phyloP scores from a whole-genome alignment of 2,797 vertebrate species.

The Halcyon smyrnensis region DNA sequence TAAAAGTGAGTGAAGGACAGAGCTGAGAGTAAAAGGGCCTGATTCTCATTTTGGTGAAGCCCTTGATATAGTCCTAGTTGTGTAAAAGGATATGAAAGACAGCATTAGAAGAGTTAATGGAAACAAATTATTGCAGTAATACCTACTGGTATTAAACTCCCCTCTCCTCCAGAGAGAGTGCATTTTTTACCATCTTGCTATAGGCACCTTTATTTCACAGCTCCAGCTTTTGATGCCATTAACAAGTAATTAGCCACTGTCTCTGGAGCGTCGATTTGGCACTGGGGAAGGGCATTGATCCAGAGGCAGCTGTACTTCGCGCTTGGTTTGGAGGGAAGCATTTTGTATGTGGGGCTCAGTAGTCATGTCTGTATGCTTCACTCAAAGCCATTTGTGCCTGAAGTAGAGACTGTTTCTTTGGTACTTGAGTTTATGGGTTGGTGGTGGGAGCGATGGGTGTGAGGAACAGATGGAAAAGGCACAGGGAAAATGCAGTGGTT shows the following conservation, averaged over 20 bases:
- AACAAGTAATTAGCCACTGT: not conserved
- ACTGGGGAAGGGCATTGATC: not conserved
- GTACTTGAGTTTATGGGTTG: not conserved
- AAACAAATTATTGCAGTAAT: not conserved
- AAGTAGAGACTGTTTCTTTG: not conserved
- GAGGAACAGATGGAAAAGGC: slow-evolving; percentile 12
- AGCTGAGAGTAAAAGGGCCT: not conserved
- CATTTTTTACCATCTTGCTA: not conserved
- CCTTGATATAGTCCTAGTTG: not conserved
- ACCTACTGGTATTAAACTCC: not conserved
- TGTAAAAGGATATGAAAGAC: not conserved
- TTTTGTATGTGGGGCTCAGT: not conserved
- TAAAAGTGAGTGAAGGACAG: not conserved
- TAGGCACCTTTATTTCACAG: not conserved
- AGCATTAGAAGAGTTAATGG: not conserved
- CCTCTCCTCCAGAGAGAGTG: not conserved
- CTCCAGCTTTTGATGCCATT: not conserved
- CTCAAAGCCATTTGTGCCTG: not conserved
- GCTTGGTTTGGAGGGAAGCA: accelerated
- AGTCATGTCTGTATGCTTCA: accelerated
- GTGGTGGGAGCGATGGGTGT: not conserved
- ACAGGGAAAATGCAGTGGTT: not conserved
- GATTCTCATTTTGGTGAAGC: not conserved
- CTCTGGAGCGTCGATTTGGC: not conserved
- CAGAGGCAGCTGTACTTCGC: not conserved